A percentile compares a stretch with the other conserved stretches of the same genome.
Conservation (phyloP, 2,797 vertebrate species). For the Malacoctenus gilli region DNA sequence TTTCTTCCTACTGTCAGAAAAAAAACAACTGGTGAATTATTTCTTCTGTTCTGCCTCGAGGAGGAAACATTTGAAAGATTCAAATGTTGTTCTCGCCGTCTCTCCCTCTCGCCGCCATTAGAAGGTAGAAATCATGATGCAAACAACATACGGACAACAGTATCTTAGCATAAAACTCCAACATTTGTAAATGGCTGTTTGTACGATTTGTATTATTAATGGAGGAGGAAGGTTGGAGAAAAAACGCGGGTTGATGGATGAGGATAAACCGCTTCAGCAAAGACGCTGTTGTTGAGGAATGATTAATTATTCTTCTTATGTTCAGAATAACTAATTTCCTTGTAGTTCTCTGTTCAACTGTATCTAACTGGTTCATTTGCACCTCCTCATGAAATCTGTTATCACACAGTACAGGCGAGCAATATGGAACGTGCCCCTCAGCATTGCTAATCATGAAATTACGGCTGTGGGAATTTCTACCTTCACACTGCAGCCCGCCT, state of each 20-base stretch:
- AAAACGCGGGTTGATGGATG: conserved; percentile 25
- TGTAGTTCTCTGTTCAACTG: conserved; percentile 40
- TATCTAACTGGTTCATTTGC: conserved; percentile 59
- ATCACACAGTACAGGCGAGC: conserved; percentile 44
- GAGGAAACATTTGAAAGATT: conserved; percentile 49
- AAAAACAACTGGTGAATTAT: conserved; percentile 50
- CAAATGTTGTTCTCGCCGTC: conserved; percentile 35
- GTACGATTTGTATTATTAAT: conserved; percentile 39
- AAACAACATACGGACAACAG: background rate
- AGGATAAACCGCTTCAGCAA: conserved; percentile 40
- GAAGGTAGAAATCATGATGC: conserved; percentile 6
- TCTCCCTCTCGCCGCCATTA: conserved; percentile 17
- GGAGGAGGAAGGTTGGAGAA: conserved; percentile 15
- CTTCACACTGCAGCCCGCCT: conserved; percentile 18
- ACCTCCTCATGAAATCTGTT: conserved; percentile 58
- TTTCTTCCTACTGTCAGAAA: conserved; percentile 31
- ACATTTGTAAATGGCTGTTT: conserved; percentile 26
- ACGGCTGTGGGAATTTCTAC: conserved; percentile 45
- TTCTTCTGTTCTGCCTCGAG: conserved; percentile 41
- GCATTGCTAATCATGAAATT: conserved; percentile 56
- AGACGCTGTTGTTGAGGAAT: conserved; percentile 49
- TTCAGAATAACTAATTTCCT: conserved; percentile 45
- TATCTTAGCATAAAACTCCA: conserved; percentile 10
- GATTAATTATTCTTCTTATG: conserved; percentile 48
- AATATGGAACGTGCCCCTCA: conserved; percentile 53